These are phyloP conservation scores for Pteronotus mesoamericanus DNA, from an alignment of 2,797 vertebrate genomes.

Conservation along the genomic window DNA sequence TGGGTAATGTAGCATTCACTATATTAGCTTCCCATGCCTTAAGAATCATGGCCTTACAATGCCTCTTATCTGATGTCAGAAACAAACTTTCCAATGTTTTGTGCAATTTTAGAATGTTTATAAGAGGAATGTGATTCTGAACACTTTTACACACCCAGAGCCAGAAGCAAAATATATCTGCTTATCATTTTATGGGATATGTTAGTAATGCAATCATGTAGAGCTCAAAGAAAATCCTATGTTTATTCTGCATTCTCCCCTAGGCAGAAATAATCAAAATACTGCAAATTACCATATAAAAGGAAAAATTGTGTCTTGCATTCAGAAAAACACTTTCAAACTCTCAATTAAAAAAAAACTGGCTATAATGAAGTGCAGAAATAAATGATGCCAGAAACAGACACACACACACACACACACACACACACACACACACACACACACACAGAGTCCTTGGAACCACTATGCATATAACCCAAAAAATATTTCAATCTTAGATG, in stretches of 20 bases:
- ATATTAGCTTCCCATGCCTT: neutral
- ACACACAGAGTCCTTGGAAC: neutral
- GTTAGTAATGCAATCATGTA: neutral
- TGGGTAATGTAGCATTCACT: neutral
- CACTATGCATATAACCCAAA: neutral
- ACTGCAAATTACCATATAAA: neutral
- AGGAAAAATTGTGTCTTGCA: neutral
- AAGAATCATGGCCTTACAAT: neutral
- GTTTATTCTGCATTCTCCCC: neutral
- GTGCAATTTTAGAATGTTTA: neutral
- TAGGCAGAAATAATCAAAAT: neutral
- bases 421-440: neutral
- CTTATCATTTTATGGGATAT: neutral
- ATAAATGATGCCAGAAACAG: neutral
- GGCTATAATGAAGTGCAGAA: neutral
- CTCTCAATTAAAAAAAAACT: neutral
- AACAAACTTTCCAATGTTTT: neutral
- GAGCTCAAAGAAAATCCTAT: neutral
- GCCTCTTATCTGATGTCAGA: neutral
- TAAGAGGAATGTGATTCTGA: neutral
- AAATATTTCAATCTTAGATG: neutral
- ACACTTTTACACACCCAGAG: neutral
- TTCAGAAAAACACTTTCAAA: neutral
- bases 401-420: neutral
- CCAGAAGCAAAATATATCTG: neutral